phyloP scores from a whole-genome alignment of 1,140 invertebrate species.

The Theocolax elegans region DNA sequence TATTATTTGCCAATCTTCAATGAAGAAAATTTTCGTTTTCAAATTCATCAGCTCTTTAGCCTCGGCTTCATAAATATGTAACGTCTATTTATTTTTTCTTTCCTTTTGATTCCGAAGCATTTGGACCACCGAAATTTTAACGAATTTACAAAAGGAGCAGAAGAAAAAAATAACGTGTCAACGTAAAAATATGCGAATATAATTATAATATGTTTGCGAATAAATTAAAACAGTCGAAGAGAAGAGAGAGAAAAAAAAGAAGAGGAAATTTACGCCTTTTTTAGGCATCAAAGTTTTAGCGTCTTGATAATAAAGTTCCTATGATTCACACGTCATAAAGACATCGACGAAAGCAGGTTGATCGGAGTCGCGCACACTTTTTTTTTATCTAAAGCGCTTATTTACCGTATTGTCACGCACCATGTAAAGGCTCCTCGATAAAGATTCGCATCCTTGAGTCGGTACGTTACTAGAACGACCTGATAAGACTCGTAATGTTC shows the following conservation, averaged over 20 bases:
- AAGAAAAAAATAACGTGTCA: too few relatives aligned
- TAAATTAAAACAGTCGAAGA: background rate
- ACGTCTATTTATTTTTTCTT: too few relatives aligned
- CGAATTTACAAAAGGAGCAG: too few relatives aligned
- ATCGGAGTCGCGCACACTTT: slow-evolving; percentile 26
- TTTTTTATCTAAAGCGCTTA: slow-evolving; percentile 35
- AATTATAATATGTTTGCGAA: too few relatives aligned
- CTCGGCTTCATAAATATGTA: too few relatives aligned
- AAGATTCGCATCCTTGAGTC: slow-evolving; percentile 39
- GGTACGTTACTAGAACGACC: slow-evolving; percentile 15
- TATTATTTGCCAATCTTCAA: too few relatives aligned
- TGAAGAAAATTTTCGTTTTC: too few relatives aligned
- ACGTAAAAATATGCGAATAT: too few relatives aligned
- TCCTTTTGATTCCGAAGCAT: too few relatives aligned
- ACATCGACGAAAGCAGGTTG: slow-evolving; percentile 32
- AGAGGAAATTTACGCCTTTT: slow-evolving; percentile 18
- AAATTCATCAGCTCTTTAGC: too few relatives aligned
- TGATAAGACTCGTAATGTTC: slow-evolving; percentile 18
- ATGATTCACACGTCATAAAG: slow-evolving; percentile 30
- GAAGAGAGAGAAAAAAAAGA: background rate
- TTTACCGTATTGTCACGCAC: slow-evolving; percentile 44
- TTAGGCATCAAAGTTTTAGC: background rate
- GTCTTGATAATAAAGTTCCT: slow-evolving; percentile 25
- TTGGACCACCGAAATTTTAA: too few relatives aligned
- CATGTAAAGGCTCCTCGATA: slow-evolving; percentile 38